Evolutionary conservation across 2,797 vertebrate genomes (phyloP).

Genomic region (Odontamblyopus lacepedii): DNA sequence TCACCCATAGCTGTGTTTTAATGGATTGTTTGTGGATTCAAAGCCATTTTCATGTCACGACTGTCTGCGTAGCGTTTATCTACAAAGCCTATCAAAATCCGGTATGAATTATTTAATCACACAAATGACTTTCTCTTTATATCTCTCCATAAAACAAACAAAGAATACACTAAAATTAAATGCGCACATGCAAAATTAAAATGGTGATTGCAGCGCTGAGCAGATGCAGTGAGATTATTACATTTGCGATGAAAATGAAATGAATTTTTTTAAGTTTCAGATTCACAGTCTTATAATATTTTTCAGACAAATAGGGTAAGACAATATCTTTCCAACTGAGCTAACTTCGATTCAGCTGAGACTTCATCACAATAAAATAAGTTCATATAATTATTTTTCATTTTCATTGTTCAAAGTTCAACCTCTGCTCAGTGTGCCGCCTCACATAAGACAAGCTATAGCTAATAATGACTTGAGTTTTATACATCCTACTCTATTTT

Average conservation of each 20-base stretch:
- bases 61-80: neutral
- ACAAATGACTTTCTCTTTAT: neutral
- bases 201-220: neutral
- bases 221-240: neutral
- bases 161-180: neutral
- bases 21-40: neutral
- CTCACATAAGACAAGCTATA: neutral
- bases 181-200: neutral
- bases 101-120: neutral
- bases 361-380: neutral
- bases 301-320: neutral
- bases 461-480: conserved; percentile 5
- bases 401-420: neutral
- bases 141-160: too few relatives aligned
- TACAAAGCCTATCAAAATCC: neutral
- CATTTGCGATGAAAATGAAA: neutral
- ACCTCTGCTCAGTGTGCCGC: neutral
- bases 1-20: neutral
- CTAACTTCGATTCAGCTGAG: neutral
- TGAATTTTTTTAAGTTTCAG: neutral
- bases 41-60: neutral
- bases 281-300: neutral
- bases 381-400: neutral
- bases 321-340: neutral
- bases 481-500: conserved; percentile 12